These are phyloP conservation scores for Marcusenius ussheri DNA, from an alignment of 2,113 vertebrate species.

Conservation along the genomic window DNA sequence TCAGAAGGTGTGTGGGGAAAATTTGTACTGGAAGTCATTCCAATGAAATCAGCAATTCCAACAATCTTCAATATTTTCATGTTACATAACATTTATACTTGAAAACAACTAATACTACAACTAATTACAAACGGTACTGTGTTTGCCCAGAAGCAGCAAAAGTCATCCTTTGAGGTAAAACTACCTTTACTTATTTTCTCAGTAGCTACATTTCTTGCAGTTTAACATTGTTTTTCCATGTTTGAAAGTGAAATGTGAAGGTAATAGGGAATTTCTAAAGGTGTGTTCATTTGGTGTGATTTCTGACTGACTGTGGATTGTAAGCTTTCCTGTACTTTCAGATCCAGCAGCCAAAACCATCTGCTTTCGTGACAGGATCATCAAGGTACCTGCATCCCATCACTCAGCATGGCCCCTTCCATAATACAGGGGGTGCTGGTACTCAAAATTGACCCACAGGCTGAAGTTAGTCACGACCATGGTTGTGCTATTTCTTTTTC, in stretches of 20 bases:
- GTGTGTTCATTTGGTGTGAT: not conserved
- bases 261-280: not conserved
- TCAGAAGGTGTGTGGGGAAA: not conserved
- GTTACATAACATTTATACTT: not conserved
- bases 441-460: not conserved
- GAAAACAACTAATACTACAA: not conserved
- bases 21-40: not conserved
- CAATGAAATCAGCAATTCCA: not conserved
- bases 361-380: not conserved
- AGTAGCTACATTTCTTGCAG: not conserved
- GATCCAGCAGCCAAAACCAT: not conserved
- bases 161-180: not conserved
- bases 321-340: not conserved
- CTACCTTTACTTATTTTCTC: not conserved
- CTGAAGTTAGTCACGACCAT: not conserved
- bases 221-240: not conserved
- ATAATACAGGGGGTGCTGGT: slow-evolving; percentile 3
- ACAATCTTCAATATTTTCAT: not conserved
- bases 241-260: not conserved
- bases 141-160: not conserved
- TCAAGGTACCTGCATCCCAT: not conserved
- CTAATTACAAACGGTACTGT: not conserved
- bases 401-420: not conserved
- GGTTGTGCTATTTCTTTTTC: not conserved
- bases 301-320: not conserved